Base-by-base conservation (phyloP, 2,888 invertebrate genomes). In the Netelia melanura region DNA sequence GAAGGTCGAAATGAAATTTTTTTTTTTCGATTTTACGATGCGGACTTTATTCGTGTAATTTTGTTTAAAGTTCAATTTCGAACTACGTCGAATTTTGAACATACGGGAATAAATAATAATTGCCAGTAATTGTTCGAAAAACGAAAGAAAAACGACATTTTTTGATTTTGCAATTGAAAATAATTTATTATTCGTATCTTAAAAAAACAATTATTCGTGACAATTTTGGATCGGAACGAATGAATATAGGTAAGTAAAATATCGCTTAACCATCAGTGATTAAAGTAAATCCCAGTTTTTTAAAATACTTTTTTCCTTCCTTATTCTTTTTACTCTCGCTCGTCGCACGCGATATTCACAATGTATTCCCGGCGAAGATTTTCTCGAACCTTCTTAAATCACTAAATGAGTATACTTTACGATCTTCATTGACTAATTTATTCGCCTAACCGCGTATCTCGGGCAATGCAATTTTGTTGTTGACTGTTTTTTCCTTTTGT, bases 371-470 rank as follows among this genome's bases (percentile, higher is more conserved):
- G 21, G 44, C n/a, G 56, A 84, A 48, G 14, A 54, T 74, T 43
- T n/a, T 54, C 23, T 70, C 11, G 30, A 65, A 25, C 48, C 65
- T 52, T 54, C 17, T 71, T 52, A 58, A 44, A 71, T 61, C 43
- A 30, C 23, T 67, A 71, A 80, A 30, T 44, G 62, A 74, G 62
- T 23, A 30, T 52, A 72, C 14, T 67, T 44, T 23, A 67, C 8
- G 38, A 38, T 52, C 38, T 17, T 11, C 48, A 10, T 67, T 67
- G 61, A 52, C 71, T 78, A 72, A 70, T 75, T 64, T 17, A 71
- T 72, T 61, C 67, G 11, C 56, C 58, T 58, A 58, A 21, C 14
- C 14, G 17, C 9, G 23, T 58, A 30, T 5, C 30, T 30, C 30
- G 30, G 30, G 30, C 30, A 30, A 30, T 30, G 30, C 30, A 30